Evolutionary conservation across 2,888 invertebrate genomes (phyloP).

Genomic region (Scelioninae gen. 2): DNA sequence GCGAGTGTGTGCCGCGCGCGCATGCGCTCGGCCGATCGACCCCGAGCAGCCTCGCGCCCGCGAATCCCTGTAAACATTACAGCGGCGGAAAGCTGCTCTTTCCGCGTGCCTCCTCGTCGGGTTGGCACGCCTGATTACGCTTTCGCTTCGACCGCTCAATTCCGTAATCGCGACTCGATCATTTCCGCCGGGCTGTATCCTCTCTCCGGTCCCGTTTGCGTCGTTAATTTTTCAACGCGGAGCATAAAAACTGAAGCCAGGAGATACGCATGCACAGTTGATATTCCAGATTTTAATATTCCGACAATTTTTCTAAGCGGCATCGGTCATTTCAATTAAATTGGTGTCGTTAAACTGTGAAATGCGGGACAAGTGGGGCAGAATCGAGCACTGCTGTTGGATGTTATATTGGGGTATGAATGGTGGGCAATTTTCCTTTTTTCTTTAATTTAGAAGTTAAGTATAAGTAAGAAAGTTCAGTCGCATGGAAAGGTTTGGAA

Average conservation of each 20-base stretch:
- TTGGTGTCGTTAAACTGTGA: too few species aligned
- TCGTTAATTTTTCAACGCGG: conserved; percentile 26
- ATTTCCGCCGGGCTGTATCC: conserved; percentile 37
- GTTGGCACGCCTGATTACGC: conserved; percentile 57
- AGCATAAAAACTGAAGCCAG: neutral
- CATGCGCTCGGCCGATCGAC: conserved; percentile 15
- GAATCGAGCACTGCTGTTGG: too few species aligned
- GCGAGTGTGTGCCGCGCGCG: conserved; percentile 19
- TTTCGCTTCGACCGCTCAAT: conserved; percentile 40
- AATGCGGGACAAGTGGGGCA: too few species aligned
- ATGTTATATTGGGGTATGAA: too few species aligned
- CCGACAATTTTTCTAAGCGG: too few species aligned
- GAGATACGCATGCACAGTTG: too few species aligned
- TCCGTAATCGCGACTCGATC: conserved; percentile 54
- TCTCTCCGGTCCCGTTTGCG: conserved; percentile 17
- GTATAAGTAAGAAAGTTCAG: too few species aligned
- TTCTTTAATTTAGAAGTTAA: too few species aligned
- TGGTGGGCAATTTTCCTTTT: too few species aligned
- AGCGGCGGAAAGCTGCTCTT: conserved; percentile 41
- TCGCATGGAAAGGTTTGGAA: too few species aligned
- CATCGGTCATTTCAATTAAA: too few species aligned
- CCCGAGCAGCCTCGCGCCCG: conserved; percentile 4
- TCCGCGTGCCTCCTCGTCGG: conserved; percentile 45
- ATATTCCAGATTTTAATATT: too few species aligned
- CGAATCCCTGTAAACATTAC: conserved; percentile 36